Conservation (phyloP, 1,140 invertebrate genomes). For the Heliothis virescens region DNA sequence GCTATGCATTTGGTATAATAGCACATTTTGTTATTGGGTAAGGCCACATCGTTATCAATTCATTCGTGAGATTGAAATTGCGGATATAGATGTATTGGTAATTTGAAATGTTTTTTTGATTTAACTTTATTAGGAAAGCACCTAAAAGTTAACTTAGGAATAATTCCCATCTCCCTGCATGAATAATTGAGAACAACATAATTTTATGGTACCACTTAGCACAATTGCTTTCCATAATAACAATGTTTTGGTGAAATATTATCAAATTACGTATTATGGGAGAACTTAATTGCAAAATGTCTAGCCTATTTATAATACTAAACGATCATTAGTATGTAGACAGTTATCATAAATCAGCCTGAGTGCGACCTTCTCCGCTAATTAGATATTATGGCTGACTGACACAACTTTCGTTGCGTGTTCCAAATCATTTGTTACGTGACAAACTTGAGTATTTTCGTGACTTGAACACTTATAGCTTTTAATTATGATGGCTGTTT, state of each 20-base stretch:
- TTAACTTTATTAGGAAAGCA: too few species aligned
- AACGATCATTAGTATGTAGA: slow-evolving; percentile 10
- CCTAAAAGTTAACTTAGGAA: too few species aligned
- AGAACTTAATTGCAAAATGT: too few species aligned
- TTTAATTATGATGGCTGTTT: slow-evolving; percentile 1
- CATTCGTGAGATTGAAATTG: not conserved
- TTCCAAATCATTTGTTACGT: not conserved
- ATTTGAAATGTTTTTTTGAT: too few species aligned
- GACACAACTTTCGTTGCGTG: slow-evolving; percentile 39
- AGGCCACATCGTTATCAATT: not conserved
- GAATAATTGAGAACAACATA: too few species aligned
- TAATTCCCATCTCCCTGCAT: too few species aligned
- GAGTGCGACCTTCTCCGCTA: slow-evolving; percentile 18
- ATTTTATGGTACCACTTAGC: too few species aligned
- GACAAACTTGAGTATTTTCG: slow-evolving; percentile 17
- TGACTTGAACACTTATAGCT: not conserved
- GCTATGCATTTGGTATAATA: not conserved
- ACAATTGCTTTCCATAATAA: too few species aligned
- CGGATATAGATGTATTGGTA: not conserved
- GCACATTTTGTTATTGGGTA: not conserved
- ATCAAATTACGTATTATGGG: too few species aligned
- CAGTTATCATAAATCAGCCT: slow-evolving; percentile 15
- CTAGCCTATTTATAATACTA: not conserved
- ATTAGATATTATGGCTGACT: slow-evolving; percentile 10
- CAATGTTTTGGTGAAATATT: too few species aligned